Percentiles rank a stretch among this genome's conserved stretches.
phyloP scores from a whole-genome alignment of 1,140 invertebrate species.

The Galleria mellonella region DNA sequence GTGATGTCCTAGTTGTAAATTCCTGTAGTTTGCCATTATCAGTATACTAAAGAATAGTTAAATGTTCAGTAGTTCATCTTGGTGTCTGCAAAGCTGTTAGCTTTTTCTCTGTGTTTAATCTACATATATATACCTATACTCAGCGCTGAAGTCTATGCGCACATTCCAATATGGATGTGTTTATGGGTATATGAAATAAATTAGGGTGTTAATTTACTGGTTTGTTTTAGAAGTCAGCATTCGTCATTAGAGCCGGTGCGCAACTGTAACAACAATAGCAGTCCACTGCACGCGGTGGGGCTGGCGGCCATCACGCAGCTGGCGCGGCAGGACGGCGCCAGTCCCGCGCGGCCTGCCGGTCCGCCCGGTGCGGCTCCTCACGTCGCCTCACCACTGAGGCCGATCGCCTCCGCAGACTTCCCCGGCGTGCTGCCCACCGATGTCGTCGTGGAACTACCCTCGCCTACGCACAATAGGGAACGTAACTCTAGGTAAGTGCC shows the following conservation, averaged over 20 bases:
- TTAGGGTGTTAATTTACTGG: background rate
- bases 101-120: too few relatives aligned
- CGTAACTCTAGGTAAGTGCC: constrained; percentile 23
- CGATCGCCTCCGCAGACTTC: constrained; percentile 44
- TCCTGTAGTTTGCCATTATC: too few relatives aligned
- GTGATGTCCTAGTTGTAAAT: too few relatives aligned
- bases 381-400: constrained; percentile 23
- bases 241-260: constrained; percentile 48
- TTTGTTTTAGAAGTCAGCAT: constrained; percentile 30
- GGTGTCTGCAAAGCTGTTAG: too few relatives aligned
- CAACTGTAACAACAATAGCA: constrained; percentile 74
- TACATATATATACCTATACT: too few relatives aligned
- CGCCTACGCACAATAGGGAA: constrained; percentile 40
- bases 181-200: too few relatives aligned
- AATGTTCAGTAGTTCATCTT: too few relatives aligned
- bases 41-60: too few relatives aligned
- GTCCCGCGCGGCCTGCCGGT: constrained; percentile 12
- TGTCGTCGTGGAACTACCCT: constrained; percentile 64
- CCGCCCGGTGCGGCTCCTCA: background rate
- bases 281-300: constrained; percentile 75
- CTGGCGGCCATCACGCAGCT: constrained; percentile 78
- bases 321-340: constrained; percentile 60
- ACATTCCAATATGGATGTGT: too few relatives aligned
- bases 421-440: constrained; percentile 69
- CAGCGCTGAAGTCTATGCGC: too few relatives aligned